These are phyloP conservation scores for Protodeltote pygarga DNA, from an alignment of 2,888 invertebrate genomes.

Conservation along the genomic window DNA sequence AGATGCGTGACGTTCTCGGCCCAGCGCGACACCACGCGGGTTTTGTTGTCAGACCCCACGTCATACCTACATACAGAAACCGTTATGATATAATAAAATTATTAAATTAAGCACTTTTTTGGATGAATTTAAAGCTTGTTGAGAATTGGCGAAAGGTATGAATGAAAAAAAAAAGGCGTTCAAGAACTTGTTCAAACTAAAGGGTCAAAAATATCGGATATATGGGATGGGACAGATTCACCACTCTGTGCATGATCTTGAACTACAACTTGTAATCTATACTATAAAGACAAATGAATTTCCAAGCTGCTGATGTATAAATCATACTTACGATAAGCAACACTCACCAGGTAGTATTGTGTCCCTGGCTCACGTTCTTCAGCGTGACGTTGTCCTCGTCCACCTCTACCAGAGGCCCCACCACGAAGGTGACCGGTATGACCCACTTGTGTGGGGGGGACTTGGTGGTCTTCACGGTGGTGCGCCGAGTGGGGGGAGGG, in stretches of 20 bases:
- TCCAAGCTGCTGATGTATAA: not conserved
- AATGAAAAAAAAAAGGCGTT: too few relatives aligned
- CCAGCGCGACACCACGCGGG: slow-evolving; percentile 64
- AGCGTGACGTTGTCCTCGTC: slow-evolving; percentile 71
- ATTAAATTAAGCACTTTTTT: not conserved
- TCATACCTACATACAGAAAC: slow-evolving; percentile 63
- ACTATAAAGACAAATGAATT: too few relatives aligned
- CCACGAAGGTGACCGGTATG: slow-evolving; percentile 92
- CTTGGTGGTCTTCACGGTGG: slow-evolving; percentile 62
- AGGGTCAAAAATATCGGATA: too few relatives aligned
- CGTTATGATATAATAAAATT: not conserved
- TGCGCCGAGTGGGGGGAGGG: slow-evolving; percentile 56
- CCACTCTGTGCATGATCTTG: too few relatives aligned
- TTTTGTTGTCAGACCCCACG: slow-evolving; percentile 63
- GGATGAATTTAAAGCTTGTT: not conserved
- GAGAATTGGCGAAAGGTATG: too few relatives aligned
- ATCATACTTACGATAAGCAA: not conserved
- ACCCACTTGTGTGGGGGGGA: slow-evolving; percentile 89
- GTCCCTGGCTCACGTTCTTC: slow-evolving; percentile 68
- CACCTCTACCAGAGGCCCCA: slow-evolving; percentile 85
- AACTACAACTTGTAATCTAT: too few relatives aligned
- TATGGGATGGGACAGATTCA: too few relatives aligned
- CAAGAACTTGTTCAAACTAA: too few relatives aligned
- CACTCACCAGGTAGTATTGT: slow-evolving; percentile 76
- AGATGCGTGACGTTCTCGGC: slow-evolving; percentile 78